Conservation (phyloP, 2,888 invertebrate genomes). For the Unio pictorum region DNA sequence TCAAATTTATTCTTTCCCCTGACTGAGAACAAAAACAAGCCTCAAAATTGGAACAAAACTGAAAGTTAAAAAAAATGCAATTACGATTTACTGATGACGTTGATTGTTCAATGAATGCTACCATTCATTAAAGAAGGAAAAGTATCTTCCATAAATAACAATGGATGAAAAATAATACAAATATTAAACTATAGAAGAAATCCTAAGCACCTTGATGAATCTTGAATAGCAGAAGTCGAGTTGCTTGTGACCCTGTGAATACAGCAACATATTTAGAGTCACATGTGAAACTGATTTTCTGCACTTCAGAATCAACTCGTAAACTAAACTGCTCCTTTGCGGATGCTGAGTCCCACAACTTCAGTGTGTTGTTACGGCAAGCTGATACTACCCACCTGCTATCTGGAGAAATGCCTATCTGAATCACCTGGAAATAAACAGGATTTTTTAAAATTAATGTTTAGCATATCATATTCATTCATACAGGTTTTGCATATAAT, state of each 20-base stretch:
- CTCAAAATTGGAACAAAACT: too few relatives aligned
- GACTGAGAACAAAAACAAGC: too few relatives aligned
- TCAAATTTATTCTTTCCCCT: too few relatives aligned
- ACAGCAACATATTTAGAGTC: slow-evolving; percentile 44
- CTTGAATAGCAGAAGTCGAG: slow-evolving; percentile 38
- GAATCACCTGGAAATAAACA: slow-evolving; percentile 34
- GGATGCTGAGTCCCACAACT: slow-evolving; percentile 46
- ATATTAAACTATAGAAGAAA: too few relatives aligned
- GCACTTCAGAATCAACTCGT: slow-evolving; percentile 32
- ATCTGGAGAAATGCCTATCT: slow-evolving; percentile 39
- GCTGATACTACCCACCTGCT: slow-evolving; percentile 45
- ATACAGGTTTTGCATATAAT: too few relatives aligned
- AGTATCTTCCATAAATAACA: too few relatives aligned
- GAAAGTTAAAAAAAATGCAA: too few relatives aligned
- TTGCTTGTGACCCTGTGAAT: slow-evolving; percentile 32
- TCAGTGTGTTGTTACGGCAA: slow-evolving; percentile 42
- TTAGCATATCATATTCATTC: neutral
- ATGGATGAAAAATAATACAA: too few relatives aligned
- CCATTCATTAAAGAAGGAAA: too few relatives aligned
- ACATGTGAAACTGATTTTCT: slow-evolving; percentile 36
- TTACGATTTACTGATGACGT: too few relatives aligned
- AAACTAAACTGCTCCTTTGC: slow-evolving; percentile 44
- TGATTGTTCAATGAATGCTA: too few relatives aligned
- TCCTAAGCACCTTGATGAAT: slow-evolving; percentile 9
- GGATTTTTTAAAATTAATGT: neutral